phyloP scores from a whole-genome alignment of 2,888 invertebrate genomes.

The Gortyna flavago region DNA sequence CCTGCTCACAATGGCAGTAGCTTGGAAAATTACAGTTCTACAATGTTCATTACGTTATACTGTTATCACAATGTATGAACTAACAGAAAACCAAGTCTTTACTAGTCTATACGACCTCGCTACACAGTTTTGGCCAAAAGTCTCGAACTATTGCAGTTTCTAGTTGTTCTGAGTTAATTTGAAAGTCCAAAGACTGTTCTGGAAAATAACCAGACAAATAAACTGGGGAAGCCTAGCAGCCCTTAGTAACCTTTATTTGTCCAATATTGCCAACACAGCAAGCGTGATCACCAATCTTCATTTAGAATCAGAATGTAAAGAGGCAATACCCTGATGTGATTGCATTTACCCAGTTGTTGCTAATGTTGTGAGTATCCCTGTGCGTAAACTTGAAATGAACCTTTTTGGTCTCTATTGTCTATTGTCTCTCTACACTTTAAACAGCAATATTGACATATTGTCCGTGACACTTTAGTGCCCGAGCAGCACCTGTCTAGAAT shows the following conservation, averaged over 20 bases:
- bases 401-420: background rate
- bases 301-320: background rate
- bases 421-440: slow-evolving; percentile 28
- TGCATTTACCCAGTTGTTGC: background rate
- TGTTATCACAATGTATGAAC: background rate
- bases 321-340: background rate
- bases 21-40: background rate
- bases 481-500: slow-evolving; percentile 55
- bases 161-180: background rate
- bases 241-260: background rate
- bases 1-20: background rate
- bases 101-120: background rate
- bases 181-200: background rate
- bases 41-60: background rate
- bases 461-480: slow-evolving; percentile 37
- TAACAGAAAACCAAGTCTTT: background rate
- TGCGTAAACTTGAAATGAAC: background rate
- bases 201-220: background rate
- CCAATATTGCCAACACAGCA: background rate
- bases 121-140: background rate
- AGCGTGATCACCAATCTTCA: background rate
- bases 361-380: background rate
- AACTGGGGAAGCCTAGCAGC: background rate
- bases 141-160: background rate
- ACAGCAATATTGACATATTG: slow-evolving; percentile 42